Evolutionary conservation across 2,797 vertebrate genomes (phyloP).

Genomic region (Epinephelus awoara): DNA sequence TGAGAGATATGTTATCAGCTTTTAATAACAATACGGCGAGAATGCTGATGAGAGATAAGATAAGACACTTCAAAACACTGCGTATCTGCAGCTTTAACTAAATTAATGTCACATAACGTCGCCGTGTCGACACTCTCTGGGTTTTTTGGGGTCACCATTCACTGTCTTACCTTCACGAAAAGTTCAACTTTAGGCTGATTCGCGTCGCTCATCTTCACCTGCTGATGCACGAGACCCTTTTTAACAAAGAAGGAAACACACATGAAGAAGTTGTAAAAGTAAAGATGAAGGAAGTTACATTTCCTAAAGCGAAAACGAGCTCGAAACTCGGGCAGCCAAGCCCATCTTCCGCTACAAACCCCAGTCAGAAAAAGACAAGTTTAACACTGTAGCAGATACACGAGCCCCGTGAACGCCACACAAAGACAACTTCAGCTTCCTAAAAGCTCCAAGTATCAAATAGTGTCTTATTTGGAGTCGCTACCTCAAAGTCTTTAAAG

Average conservation of each 20-base stretch:
- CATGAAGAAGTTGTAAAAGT: not conserved
- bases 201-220: slow-evolving; percentile 81
- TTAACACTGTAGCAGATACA: not conserved
- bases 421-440: fast-evolving
- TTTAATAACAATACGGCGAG: not conserved
- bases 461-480: not conserved
- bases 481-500: slow-evolving; percentile 32
- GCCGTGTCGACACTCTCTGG: slow-evolving; percentile 21
- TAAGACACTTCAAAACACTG: not conserved
- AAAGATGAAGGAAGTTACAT: not conserved
- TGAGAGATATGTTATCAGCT: not conserved
- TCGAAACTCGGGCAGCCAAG: slow-evolving; percentile 50
- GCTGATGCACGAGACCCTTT: slow-evolving; percentile 30
- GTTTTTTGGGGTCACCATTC: not conserved
- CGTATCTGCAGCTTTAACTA: not conserved
- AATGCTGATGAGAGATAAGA: not conserved
- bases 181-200: slow-evolving; percentile 83
- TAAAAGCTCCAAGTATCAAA: fast-evolving
- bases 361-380: not conserved
- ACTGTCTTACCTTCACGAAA: slow-evolving; percentile 86
- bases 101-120: slow-evolving; percentile 26
- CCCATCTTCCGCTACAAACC: slow-evolving; percentile 57
- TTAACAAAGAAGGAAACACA: not conserved
- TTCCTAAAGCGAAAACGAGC: slow-evolving; percentile 3
- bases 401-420: fast-evolving